Conservation (phyloP, 2,113 vertebrate genomes). For the Coreoperca whiteheadi region DNA sequence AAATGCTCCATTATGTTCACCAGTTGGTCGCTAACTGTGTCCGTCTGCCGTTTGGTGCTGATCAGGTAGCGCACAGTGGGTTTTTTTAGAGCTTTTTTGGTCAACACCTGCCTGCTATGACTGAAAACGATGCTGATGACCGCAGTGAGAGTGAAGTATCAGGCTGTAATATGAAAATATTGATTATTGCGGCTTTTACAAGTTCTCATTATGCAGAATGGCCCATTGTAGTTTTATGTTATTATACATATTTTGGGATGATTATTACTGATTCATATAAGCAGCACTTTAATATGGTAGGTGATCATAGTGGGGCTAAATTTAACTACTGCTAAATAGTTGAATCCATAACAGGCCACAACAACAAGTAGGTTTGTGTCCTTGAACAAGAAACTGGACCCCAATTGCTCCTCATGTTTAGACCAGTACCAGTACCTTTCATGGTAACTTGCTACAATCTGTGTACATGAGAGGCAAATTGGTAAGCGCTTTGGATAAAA, state of each 20-base stretch:
- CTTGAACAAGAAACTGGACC: not conserved
- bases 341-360: not conserved
- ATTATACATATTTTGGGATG: not conserved
- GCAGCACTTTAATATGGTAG: no score
- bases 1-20: not conserved
- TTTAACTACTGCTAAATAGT: no score
- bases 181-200: not conserved
- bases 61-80: not conserved
- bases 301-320: no score
- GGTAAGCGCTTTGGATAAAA: not conserved
- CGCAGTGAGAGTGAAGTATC: not conserved
- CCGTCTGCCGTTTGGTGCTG: not conserved
- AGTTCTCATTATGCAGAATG: not conserved
- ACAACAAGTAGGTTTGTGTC: not conserved
- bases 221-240: not conserved
- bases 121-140: not conserved
- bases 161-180: no score
- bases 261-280: no score
- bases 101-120: not conserved
- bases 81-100: not conserved
- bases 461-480: constrained; percentile 15
- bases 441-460: not conserved
- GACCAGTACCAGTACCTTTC: not conserved
- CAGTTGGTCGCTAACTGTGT: not conserved
- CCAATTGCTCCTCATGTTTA: not conserved